Evolutionary conservation across 2,888 invertebrate species (phyloP), one percentile per base, ranked within the genome.

Genomic region (Serripes groenlandicus): DNA sequence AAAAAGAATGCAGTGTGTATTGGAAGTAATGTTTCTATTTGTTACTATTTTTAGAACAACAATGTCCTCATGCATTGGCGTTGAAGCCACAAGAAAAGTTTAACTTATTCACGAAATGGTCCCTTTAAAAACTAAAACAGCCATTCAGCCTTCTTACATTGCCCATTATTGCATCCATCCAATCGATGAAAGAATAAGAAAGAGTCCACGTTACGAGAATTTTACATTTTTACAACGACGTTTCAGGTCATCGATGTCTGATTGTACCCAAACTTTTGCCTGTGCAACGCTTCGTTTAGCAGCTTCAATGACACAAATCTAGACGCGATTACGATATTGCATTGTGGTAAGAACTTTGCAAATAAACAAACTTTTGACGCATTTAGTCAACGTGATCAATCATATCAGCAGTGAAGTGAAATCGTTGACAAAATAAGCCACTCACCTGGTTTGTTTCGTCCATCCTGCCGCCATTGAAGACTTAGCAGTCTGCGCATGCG

Each of bases 391-490:
- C n/a, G n/a, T n/a, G n/a, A n/a, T n/a, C n/a, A n/a, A n/a, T n/a
- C n/a, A n/a, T n/a, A n/a, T n/a, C n/a, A n/a, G 21, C 3, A 21
- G 26, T 21, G 9, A 23, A 35, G 37, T 21, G 7, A 1, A 74
- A 37, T 66, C 58, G 52, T 52, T 66, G 66, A 56, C 68, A 54
- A 56, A 18, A 32, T 30, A 21, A 7, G 58, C 58, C 78, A 68
- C 60, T 74, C 78, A 82, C 82, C 82, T 82, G 82, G 68, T 78
- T 75, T 75, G 71, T 71, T 74, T 75, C 78, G 82, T 78, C 78
- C 82, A 82, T 82, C 82, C 75, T 82, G 82, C 78, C 66, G 82
- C 82, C 73, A 78, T 78, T 70, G 82, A 77, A 82, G 72, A 82
- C 78, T 64, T 72, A 42, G 35, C 23, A 71, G 34, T 34, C 3